Evolutionary conservation across 2,113 vertebrate species (phyloP).

Genomic region (Gymnorhina tibicen): DNA sequence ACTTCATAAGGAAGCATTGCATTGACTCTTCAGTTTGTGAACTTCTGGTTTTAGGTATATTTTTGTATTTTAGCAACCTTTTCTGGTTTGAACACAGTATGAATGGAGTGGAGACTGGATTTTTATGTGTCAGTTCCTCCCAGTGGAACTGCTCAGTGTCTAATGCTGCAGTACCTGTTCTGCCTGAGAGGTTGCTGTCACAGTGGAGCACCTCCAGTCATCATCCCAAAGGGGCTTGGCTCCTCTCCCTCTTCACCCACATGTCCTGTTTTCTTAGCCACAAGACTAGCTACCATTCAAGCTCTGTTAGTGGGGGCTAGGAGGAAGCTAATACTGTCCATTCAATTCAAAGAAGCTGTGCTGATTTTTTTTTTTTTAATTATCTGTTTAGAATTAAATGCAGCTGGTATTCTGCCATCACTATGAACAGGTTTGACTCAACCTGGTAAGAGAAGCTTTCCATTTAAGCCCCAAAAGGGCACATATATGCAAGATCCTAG

Average conservation of each 20-base stretch:
- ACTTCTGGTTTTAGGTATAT: neutral
- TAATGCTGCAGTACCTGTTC: neutral
- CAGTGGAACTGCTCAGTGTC: neutral
- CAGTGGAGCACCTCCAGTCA: neutral
- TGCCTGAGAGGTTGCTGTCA: neutral
- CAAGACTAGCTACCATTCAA: neutral
- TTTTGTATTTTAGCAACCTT: neutral
- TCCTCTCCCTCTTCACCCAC: neutral
- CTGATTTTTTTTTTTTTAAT: neutral
- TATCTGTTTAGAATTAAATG: neutral
- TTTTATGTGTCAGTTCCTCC: neutral
- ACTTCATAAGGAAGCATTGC: neutral
- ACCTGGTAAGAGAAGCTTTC: neutral
- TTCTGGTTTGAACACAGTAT: neutral
- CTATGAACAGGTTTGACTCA: neutral
- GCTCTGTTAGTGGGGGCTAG: neutral
- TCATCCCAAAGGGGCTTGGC: neutral
- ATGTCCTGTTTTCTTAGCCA: neutral
- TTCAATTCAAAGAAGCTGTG: neutral
- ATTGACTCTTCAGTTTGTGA: neutral
- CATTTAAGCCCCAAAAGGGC: neutral
- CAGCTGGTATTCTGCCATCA: neutral
- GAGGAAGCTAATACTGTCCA: neutral
- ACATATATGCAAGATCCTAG: neutral
- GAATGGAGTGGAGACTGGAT: neutral